Evolutionary conservation across 2,797 vertebrate species (phyloP), one percentile per base, ranked within the genome.

Genomic region (Tangara arthus): DNA sequence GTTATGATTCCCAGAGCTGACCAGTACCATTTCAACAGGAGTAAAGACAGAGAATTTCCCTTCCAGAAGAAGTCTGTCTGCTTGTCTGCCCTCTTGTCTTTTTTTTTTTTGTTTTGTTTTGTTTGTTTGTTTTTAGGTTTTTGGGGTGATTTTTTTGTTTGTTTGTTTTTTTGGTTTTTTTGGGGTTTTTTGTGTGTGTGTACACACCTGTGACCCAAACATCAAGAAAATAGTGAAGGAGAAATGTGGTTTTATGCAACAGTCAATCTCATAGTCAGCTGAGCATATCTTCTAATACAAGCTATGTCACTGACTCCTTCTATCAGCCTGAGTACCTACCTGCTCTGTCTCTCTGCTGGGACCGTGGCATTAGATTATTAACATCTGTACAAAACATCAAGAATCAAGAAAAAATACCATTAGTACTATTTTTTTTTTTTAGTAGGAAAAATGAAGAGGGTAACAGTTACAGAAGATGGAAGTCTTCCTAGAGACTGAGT

Each of bases 121-220:
- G 2, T 39, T 0, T 30, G 39, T 44, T n/a, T 60, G n/a, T 7
- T 60, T 35, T 55, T 24, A 37, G 37, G 46, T 21, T 57, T 27
- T 35, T 35, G 37, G 37, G 37, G 37, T n/a, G n/a, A n/a, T n/a
- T 37, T 37, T 37, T 11, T 37, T 37, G 37, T 37, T 37, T 47
- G 37, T 39, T 39, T 39, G 39, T 39, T 39, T 39, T 8, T 10
- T 52, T 37, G 39, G 12, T 60, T 35, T 55, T 49, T 21, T 57
- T 27, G 22, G 39, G 2, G 35, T 0, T 32, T 42, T 41, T 35
- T 60, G n/a, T 18, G 16, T 52, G 10, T 21, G 3, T 18, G 9
- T 27, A 21, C 1, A 21, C 1, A 0, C 7, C 13, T 82, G 8
- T 7, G 5, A 46, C 28, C 56, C n/a, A 69, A 68, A 14, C 8